Conservation (phyloP, 1,140 invertebrate species). For the Sminthurides bifidus region DNA sequence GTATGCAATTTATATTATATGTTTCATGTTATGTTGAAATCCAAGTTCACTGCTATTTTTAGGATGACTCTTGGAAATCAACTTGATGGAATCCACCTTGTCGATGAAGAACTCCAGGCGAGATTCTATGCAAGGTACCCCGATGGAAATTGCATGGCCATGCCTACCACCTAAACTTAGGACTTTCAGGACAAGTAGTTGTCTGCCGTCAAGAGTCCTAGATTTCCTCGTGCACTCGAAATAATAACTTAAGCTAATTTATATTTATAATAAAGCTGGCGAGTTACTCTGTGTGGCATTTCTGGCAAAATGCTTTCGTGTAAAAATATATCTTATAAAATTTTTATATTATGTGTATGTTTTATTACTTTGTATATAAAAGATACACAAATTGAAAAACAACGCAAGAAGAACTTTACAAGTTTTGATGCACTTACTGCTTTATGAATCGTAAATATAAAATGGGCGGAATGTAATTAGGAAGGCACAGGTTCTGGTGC, state of each 20-base stretch:
- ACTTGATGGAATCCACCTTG: slow-evolving; percentile 81
- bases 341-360: slow-evolving; percentile 8
- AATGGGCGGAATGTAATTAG: slow-evolving; percentile 16
- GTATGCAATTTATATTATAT: background rate
- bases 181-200: too few relatives aligned
- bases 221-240: too few relatives aligned
- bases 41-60: slow-evolving; percentile 20
- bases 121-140: slow-evolving; percentile 85
- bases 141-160: slow-evolving; percentile 55
- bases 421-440: slow-evolving; percentile 5
- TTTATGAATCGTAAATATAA: slow-evolving; percentile 5
- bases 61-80: slow-evolving; percentile 91
- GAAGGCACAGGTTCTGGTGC: slow-evolving; percentile 24
- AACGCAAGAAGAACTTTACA: slow-evolving; percentile 18
- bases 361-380: slow-evolving; percentile 18
- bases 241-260: slow-evolving; percentile 2
- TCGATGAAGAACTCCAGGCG: slow-evolving; percentile 82
- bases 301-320: too few relatives aligned
- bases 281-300: too few relatives aligned
- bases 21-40: background rate
- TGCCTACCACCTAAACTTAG: too few relatives aligned
- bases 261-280: too few relatives aligned
- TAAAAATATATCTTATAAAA: too few relatives aligned
- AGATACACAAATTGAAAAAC: slow-evolving; percentile 20
- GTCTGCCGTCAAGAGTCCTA: too few relatives aligned